A percentile compares a stretch with the other conserved stretches of the same genome.
These are phyloP conservation scores for Chanos chanos DNA, from an alignment of 2,797 vertebrate species.

Conservation along the genomic window DNA sequence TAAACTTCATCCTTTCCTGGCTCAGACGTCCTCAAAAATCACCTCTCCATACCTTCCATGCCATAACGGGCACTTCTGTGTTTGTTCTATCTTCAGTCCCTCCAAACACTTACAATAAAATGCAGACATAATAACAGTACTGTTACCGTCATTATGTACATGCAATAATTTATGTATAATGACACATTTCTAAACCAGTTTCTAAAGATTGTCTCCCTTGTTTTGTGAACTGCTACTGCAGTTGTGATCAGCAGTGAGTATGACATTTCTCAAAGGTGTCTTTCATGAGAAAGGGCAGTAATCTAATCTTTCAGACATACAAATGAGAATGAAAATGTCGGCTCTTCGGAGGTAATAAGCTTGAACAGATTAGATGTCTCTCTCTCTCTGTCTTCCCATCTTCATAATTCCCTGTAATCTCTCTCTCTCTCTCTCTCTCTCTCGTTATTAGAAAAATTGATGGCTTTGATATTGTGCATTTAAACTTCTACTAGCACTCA, in stretches of 20 bases:
- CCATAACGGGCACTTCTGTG: too few relatives aligned
- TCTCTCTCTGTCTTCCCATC: not conserved
- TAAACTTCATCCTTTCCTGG: too few relatives aligned
- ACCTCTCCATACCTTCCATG: too few relatives aligned
- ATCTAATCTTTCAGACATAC: slow-evolving; percentile 32
- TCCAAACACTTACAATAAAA: too few relatives aligned
- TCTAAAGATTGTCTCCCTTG: not conserved
- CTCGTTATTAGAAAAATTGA: too few relatives aligned
- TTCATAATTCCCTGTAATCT: too few relatives aligned
- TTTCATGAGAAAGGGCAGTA: slow-evolving; percentile 15
- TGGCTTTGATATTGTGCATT: too few relatives aligned
- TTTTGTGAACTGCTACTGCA: not conserved
- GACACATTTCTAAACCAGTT: not conserved
- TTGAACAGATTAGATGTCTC: not conserved
- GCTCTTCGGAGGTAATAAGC: not conserved
- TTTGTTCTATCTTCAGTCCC: too few relatives aligned
- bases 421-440: not conserved
- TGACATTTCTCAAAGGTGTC: not conserved
- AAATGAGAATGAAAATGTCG: slow-evolving; percentile 32
- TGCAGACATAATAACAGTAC: too few relatives aligned
- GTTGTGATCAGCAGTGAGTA: not conserved
- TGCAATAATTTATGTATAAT: not conserved
- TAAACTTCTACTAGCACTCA: too few relatives aligned
- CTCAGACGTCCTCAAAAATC: too few relatives aligned
- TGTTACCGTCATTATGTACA: too few relatives aligned